These are phyloP conservation scores for Cataglyphis hispanica DNA, from an alignment of 1,140 invertebrate species.

Conservation along the genomic window DNA sequence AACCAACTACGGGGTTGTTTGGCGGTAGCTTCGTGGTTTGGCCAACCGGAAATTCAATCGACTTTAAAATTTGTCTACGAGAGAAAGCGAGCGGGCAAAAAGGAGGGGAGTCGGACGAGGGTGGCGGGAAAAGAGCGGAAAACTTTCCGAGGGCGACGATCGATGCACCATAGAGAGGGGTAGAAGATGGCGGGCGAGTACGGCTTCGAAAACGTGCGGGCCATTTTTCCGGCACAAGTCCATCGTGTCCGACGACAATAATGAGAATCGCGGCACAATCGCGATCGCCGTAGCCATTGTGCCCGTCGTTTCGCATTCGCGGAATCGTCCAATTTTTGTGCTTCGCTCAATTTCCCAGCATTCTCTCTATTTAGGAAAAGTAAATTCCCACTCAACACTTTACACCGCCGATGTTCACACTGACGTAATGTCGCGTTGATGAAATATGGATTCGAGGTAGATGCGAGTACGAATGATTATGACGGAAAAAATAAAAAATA, in stretches of 20 bases:
- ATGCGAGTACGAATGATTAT: neutral
- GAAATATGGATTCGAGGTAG: neutral
- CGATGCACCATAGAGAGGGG: conserved; percentile 63
- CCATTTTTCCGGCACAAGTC: conserved; percentile 71
- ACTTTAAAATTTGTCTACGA: conserved; percentile 68
- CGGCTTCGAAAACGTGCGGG: conserved; percentile 73
- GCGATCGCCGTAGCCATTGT: conserved; percentile 74
- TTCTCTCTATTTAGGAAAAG: conserved; percentile 51
- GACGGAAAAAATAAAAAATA: neutral
- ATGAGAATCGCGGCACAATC: conserved; percentile 72
- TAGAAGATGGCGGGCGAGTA: conserved; percentile 33
- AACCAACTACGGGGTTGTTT: conserved; percentile 51
- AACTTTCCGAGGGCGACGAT: conserved; percentile 68
- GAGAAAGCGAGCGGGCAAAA: conserved; percentile 50
- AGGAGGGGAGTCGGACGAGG: conserved; percentile 29
- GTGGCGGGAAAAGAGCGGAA: conserved; percentile 57
- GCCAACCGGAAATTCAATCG: conserved; percentile 70
- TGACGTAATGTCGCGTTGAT: neutral
- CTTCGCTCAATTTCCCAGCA: conserved; percentile 56
- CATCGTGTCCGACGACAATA: conserved; percentile 66
- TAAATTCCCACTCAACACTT: conserved; percentile 45
- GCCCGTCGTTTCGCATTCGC: conserved; percentile 53
- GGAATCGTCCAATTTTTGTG: conserved; percentile 70
- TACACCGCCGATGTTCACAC: conserved; percentile 5
- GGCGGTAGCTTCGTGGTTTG: conserved; percentile 62